These are phyloP conservation scores for Theocolax elegans DNA, from an alignment of 1,140 invertebrate genomes.

Conservation along the genomic window DNA sequence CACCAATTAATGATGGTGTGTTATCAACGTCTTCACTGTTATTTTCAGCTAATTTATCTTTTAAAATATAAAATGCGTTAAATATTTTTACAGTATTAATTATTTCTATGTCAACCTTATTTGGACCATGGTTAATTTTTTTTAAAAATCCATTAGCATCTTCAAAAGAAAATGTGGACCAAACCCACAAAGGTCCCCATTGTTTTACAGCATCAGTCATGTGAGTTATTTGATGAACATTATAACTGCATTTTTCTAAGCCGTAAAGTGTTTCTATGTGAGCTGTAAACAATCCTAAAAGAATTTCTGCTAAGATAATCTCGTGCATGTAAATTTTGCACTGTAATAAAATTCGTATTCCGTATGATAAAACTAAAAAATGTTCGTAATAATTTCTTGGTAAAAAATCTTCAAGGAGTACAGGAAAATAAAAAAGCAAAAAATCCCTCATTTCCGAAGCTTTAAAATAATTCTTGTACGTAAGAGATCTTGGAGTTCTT, in stretches of 20 bases:
- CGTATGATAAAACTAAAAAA: slow-evolving; percentile 25
- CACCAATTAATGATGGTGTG: not conserved
- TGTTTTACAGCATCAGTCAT: slow-evolving; percentile 4
- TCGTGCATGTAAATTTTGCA: slow-evolving; percentile 18
- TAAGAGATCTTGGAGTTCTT: slow-evolving; percentile 15
- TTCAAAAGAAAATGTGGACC: slow-evolving; percentile 38
- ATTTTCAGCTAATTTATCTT: slow-evolving; percentile 1
- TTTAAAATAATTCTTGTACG: slow-evolving; percentile 25
- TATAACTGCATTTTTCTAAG: slow-evolving; percentile 28
- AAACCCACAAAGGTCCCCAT: slow-evolving; percentile 33
- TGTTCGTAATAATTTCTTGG: slow-evolving; percentile 31
- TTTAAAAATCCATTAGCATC: slow-evolving; percentile 24
- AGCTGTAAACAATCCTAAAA: slow-evolving; percentile 13
- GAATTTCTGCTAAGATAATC: slow-evolving; percentile 18
- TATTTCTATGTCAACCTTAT: slow-evolving; percentile 31
- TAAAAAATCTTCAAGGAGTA: slow-evolving; percentile 21
- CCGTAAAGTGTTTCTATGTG: slow-evolving; percentile 28
- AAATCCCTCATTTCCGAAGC: slow-evolving; percentile 30
- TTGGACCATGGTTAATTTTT: slow-evolving; percentile 23
- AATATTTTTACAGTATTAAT: slow-evolving; percentile 30
- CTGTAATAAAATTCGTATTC: slow-evolving; percentile 30
- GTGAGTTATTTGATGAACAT: slow-evolving; percentile 34
- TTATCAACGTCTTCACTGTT: not conserved
- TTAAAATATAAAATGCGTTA: slow-evolving; percentile 16
- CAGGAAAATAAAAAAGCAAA: slow-evolving; percentile 30